phyloP scores from a whole-genome alignment of 2,797 vertebrate species.

The Avahi laniger region DNA sequence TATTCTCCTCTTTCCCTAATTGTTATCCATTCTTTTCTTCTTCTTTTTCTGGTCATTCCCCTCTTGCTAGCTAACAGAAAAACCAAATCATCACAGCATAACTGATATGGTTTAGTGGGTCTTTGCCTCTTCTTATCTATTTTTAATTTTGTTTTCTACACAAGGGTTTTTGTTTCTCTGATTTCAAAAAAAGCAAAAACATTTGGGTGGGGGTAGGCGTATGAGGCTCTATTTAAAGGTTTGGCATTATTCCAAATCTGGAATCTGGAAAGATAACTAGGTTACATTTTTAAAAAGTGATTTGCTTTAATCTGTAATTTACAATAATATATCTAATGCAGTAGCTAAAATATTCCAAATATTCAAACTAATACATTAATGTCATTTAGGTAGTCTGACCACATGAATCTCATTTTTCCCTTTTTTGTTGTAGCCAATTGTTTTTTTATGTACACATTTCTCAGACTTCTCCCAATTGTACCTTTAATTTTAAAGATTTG shows the following conservation, averaged over 20 bases:
- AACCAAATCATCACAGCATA: background rate
- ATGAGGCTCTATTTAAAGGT: background rate
- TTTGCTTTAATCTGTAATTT: background rate
- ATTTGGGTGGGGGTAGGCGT: background rate
- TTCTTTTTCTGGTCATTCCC: background rate
- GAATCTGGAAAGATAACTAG: background rate
- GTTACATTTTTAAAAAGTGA: background rate
- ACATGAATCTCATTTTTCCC: background rate
- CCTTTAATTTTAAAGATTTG: background rate
- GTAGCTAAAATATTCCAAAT: background rate
- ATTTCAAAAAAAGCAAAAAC: background rate
- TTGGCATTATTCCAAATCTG: constrained; percentile 10
- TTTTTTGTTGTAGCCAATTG: background rate
- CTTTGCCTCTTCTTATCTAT: background rate
- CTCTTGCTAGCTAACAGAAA: background rate
- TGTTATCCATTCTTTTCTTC: background rate
- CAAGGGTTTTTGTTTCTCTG: background rate
- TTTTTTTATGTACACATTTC: background rate
- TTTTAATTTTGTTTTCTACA: constrained; percentile 32
- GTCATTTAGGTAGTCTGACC: background rate
- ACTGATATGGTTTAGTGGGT: background rate
- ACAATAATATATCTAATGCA: background rate
- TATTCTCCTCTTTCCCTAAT: background rate
- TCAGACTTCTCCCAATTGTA: background rate
- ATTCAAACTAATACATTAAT: background rate